Evolutionary conservation across 2,113 vertebrate species (phyloP), one percentile per base, ranked within the genome.

Genomic region (Labrus mixtus): DNA sequence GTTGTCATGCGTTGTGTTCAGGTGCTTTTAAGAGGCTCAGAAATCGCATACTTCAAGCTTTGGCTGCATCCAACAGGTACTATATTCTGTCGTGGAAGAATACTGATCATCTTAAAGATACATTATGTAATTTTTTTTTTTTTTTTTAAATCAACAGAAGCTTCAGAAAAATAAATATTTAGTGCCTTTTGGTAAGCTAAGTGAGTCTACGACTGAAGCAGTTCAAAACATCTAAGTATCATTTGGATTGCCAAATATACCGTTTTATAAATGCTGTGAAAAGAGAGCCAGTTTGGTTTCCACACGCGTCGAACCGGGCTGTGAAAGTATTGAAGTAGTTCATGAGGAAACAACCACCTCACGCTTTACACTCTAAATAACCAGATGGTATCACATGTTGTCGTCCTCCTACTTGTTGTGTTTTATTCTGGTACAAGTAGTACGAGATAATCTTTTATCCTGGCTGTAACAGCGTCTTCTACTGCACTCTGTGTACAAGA

Each of bases 341-440:
- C 29, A 36, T 22, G 70, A 78, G 39, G 36, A 80, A 70, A 39
- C 51, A 63, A 58, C 23, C 39, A 58, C n/a, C 33, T 56, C 59
- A 45, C 45, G 25, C 23, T 46, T 60, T 17, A 19, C 37, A 45
- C 58, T 76, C 36, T 81, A 56, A 76, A 66, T 73, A 77, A 71
- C 54, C 33, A 12, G 50, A 50, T 39, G 20, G 9, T 62, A 56
- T 77, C 61, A 75, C 71, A 79, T 63, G 62, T 73, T 64, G 4
- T 48, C 37, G 41, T 73, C 56, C 73, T 41, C 61, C 58, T 65
- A 61, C 66, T 71, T 69, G 66, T 60, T 64, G 46, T 61, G 58
- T 66, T 82, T 88, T 55, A 43, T 62, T 80, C 51, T 64, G 39
- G 56, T 70, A 45, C 54, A 62, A 73, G 33, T 39, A 2, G n/a